Conservation (phyloP, 2,888 invertebrate genomes). For the Blera fallax region DNA sequence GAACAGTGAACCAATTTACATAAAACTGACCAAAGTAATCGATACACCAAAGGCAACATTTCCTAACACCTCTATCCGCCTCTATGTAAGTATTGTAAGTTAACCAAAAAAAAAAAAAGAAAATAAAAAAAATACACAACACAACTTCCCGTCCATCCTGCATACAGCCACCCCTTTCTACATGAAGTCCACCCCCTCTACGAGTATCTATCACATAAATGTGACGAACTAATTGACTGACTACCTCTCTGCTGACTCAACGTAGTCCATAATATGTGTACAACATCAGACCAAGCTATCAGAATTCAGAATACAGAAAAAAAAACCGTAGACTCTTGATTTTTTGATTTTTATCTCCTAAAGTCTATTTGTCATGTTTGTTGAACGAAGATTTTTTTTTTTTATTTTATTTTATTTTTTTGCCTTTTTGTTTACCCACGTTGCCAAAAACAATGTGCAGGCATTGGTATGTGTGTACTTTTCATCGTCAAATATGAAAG, state of each 20-base stretch:
- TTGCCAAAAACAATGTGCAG: background rate
- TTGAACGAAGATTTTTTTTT: background rate
- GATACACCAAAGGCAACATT: too few species aligned
- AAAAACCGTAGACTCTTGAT: background rate
- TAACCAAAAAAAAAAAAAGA: background rate
- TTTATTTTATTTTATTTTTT: too few species aligned
- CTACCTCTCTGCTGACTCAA: background rate
- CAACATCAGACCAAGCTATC: background rate
- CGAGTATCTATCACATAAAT: background rate
- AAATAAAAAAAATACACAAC: too few species aligned
- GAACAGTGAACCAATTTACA: background rate
- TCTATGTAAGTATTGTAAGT: background rate
- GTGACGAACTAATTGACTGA: background rate
- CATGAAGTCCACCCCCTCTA: background rate
- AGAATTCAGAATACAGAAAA: background rate
- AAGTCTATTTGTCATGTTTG: background rate
- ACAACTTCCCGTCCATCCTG: background rate
- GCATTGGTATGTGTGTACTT: background rate
- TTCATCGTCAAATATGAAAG: background rate
- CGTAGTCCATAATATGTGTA: background rate
- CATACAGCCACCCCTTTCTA: background rate
- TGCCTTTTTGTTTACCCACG: background rate
- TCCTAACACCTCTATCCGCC: background rate
- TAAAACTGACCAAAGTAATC: slow-evolving; percentile 7
- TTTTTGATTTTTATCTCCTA: background rate